These are phyloP conservation scores for Alca torda DNA, from an alignment of 2,797 vertebrate genomes.

Conservation along the genomic window DNA sequence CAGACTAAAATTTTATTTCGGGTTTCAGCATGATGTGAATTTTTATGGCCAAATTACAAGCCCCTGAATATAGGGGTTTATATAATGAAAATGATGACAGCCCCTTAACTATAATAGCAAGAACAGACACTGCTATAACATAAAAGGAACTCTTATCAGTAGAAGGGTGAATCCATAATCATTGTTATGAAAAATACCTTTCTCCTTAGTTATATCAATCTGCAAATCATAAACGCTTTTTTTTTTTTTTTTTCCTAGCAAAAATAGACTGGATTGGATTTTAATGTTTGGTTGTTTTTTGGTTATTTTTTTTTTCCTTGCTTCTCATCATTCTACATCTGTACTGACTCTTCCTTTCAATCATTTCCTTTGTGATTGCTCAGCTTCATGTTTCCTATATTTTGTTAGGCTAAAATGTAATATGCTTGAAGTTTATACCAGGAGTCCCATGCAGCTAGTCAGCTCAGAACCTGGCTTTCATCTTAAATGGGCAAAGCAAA, in stretches of 20 bases:
- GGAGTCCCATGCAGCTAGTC: slow-evolving; percentile 1
- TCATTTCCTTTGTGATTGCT: slow-evolving; percentile 67
- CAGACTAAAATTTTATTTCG: slow-evolving; percentile 45
- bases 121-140: slow-evolving; percentile 26
- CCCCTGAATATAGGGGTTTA: slow-evolving; percentile 3
- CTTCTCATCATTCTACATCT: slow-evolving; percentile 45
- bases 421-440: slow-evolving; percentile 44
- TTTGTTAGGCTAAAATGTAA: slow-evolving; percentile 61
- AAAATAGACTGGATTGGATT: slow-evolving; percentile 54
- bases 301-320: not conserved
- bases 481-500: slow-evolving; percentile 51
- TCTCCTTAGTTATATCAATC: slow-evolving; percentile 64
- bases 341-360: slow-evolving; percentile 65
- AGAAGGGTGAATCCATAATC: slow-evolving; percentile 59
- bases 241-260: slow-evolving; percentile 13
- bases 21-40: slow-evolving; percentile 27
- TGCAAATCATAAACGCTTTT: slow-evolving; percentile 57
- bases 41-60: slow-evolving; percentile 56
- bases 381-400: slow-evolving; percentile 57
- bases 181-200: slow-evolving; percentile 67
- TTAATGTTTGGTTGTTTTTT: not conserved
- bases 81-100: slow-evolving; percentile 51
- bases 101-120: slow-evolving; percentile 32
- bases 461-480: slow-evolving; percentile 57
- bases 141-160: slow-evolving; percentile 34